These are phyloP conservation scores for Tyrophagus putrescentiae DNA, from an alignment of 1,140 invertebrate species.

Conservation along the genomic window DNA sequence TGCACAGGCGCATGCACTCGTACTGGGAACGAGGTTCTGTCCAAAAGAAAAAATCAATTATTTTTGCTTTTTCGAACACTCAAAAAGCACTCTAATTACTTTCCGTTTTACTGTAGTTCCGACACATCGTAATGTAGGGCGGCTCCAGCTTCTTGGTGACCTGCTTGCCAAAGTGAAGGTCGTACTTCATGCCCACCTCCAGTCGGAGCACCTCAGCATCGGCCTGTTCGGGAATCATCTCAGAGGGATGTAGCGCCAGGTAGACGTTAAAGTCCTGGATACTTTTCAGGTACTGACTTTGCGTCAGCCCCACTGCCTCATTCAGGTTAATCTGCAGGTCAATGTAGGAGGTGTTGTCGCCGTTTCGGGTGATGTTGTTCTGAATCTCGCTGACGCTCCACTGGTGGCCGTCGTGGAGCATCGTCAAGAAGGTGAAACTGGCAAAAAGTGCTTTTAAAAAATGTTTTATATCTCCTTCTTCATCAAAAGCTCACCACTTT, in stretches of 20 bases:
- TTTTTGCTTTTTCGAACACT: no score
- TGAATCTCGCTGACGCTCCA: neutral
- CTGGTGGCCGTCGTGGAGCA: neutral
- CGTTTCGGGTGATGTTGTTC: neutral
- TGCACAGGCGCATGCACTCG: conserved; percentile 5
- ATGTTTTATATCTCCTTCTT: no score
- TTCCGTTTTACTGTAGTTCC: neutral
- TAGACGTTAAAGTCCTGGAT: neutral
- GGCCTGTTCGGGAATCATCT: neutral
- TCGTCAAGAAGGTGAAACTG: neutral
- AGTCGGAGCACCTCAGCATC: neutral
- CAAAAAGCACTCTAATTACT: neutral
- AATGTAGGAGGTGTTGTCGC: neutral
- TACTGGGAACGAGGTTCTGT: conserved; percentile 2
- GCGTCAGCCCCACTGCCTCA: neutral
- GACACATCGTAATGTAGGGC: neutral
- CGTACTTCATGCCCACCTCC: neutral
- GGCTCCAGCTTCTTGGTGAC: neutral
- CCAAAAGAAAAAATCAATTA: neutral
- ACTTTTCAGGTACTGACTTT: neutral
- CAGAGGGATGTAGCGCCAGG: neutral
- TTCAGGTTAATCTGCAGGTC: neutral
- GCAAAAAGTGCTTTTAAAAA: no score
- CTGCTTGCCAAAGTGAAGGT: conserved; percentile 1
- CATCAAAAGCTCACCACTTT: no score